Evolutionary conservation across 2,888 invertebrate genomes (phyloP), one percentile per base, ranked within the genome.

Genomic region (Pterobdella sp.): DNA sequence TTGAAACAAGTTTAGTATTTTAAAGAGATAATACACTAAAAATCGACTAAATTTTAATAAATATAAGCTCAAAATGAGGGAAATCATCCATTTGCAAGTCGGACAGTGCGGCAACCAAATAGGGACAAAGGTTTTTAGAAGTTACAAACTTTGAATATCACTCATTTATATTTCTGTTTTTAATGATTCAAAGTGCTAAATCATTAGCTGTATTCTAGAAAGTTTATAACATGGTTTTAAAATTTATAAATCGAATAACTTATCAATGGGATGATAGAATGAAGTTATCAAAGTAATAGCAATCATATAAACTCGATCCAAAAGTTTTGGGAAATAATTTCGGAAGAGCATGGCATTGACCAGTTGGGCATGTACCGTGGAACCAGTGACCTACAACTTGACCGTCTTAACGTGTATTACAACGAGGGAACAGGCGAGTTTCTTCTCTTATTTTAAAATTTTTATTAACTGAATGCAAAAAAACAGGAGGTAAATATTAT

Each of bases 391-490:
- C 75, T 78, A 2, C 79, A 79, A 72, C 72, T 79, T 29, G 78
- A 78, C 72, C 69, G 79, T 60, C 76, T 79, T 42, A 90, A 90
- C 81, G 93, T 93, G 72, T 93, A 93, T 85, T 93, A 92, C 86
- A 93, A 92, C 86, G 92, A 93, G 87, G 92, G 92, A 3, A 75
- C 76, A 66, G 76, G 76, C 75, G 22, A n/a, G 22, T 42, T 42
- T 22, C 7, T 22, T 42, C 49, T 42, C 49, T 42, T 42, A 7
- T 42, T 42, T 22, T 42, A 7, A 14, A 42, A 42, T 42, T 42
- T 22, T 14, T 42, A 7, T 42, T 22, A 42, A 14, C 22, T 42
- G 7, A 42, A 22, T 22, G 49, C 7, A 14, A 14, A 14, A 14
- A 7, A 42, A 42, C 32, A 91, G 94, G 77, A 7, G 71, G 71